phyloP scores from a whole-genome alignment of 2,888 invertebrate species.

The Callimorpha dominula region DNA sequence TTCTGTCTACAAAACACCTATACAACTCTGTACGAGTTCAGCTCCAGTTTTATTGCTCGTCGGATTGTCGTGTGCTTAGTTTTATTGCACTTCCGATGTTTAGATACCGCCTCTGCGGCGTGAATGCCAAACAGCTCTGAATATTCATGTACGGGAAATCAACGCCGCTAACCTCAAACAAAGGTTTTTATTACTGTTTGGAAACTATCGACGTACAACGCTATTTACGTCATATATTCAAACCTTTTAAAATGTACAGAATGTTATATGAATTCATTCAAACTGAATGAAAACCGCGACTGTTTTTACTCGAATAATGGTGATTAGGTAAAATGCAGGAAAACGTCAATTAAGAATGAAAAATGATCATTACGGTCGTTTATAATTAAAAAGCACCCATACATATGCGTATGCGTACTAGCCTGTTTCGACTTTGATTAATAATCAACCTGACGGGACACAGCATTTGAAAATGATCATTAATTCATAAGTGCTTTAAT shows the following conservation, averaged over 20 bases:
- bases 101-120: slow-evolving; percentile 65
- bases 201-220: slow-evolving; percentile 53
- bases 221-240: slow-evolving; percentile 41
- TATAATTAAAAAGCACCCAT: slow-evolving; percentile 83
- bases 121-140: slow-evolving; percentile 73
- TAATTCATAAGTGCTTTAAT: slow-evolving; percentile 44
- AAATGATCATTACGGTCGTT: slow-evolving; percentile 81
- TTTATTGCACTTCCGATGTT: slow-evolving; percentile 80
- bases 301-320: slow-evolving; percentile 69
- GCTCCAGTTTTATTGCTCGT: slow-evolving; percentile 75
- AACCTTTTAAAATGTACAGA: slow-evolving; percentile 43
- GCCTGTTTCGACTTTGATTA: slow-evolving; percentile 81
- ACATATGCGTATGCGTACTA: slow-evolving; percentile 60
- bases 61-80: slow-evolving; percentile 82
- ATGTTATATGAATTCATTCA: slow-evolving; percentile 51
- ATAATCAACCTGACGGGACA: slow-evolving; percentile 75
- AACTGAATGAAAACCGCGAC: slow-evolving; percentile 53
- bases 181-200: slow-evolving; percentile 69
- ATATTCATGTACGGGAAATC: slow-evolving; percentile 80
- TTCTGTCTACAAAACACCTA: slow-evolving; percentile 46
- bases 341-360: slow-evolving; percentile 84
- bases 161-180: slow-evolving; percentile 54
- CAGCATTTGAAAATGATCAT: slow-evolving; percentile 58
- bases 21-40: slow-evolving; percentile 62
- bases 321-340: slow-evolving; percentile 80